Percentiles rank a stretch among this genome's conserved stretches.
phyloP scores from a whole-genome alignment of 2,113 vertebrate species.

The Leptosomus discolor region DNA sequence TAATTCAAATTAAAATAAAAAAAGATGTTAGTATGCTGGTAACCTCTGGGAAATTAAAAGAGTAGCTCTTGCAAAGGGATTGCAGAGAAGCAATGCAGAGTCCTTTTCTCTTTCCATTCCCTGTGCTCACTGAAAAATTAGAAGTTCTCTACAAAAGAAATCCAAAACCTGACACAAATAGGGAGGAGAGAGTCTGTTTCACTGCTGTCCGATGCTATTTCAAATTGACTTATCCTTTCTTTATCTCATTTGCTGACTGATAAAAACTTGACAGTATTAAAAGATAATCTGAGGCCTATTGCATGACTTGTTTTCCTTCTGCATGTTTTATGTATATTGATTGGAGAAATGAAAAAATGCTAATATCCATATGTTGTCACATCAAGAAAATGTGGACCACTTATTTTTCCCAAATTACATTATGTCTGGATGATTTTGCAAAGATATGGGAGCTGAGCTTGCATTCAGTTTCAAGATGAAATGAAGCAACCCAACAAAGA shows the following conservation, averaged over 20 bases:
- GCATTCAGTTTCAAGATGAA: slow-evolving; percentile 26
- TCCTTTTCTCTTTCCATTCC: not conserved
- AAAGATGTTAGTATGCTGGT: not conserved
- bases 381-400: not conserved
- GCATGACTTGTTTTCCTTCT: slow-evolving; percentile 8
- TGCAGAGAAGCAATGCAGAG: not conserved
- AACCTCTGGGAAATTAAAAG: slow-evolving; percentile 55
- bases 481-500: slow-evolving; percentile 4
- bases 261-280: slow-evolving; percentile 23
- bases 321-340: not conserved
- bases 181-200: not conserved
- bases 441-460: slow-evolving; percentile 15
- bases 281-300: not conserved
- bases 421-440: slow-evolving; percentile 26
- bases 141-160: not conserved
- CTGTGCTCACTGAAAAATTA: not conserved
- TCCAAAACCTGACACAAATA: not conserved
- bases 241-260: slow-evolving; percentile 31
- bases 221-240: slow-evolving; percentile 29
- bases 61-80: not conserved
- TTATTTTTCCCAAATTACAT: slow-evolving; percentile 46
- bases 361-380: slow-evolving; percentile 14
- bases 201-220: not conserved
- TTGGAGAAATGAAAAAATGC: slow-evolving; percentile 19
- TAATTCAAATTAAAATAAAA: slow-evolving; percentile 48